phyloP scores from a whole-genome alignment of 2,888 invertebrate genomes.

The Halictus quadricinctus region DNA sequence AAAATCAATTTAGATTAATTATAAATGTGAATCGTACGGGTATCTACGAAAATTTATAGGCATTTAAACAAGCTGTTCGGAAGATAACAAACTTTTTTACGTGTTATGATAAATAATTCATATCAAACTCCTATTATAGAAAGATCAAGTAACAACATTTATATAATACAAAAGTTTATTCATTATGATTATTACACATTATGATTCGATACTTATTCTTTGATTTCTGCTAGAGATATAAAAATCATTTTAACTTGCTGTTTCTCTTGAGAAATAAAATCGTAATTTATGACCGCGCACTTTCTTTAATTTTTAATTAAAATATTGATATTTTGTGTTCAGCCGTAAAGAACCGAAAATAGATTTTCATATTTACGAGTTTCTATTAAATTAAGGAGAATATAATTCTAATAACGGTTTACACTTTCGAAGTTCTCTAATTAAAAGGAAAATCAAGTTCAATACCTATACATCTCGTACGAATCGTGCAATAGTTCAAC shows the following conservation, averaged over 20 bases:
- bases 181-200: too few relatives aligned
- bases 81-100: too few relatives aligned
- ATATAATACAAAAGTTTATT: too few relatives aligned
- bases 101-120: too few relatives aligned
- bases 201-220: too few relatives aligned
- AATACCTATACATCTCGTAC: neutral
- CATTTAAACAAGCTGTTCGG: too few relatives aligned
- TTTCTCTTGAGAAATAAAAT: neutral
- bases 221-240: too few relatives aligned
- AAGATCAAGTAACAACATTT: too few relatives aligned
- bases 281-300: neutral
- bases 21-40: neutral
- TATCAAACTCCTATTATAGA: too few relatives aligned
- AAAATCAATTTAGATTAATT: conserved; percentile 1
- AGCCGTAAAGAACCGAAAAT: neutral
- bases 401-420: neutral
- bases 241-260: too few relatives aligned
- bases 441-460: neutral
- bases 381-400: neutral
- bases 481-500: neutral
- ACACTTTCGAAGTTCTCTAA: neutral
- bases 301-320: neutral
- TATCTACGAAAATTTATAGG: too few relatives aligned
- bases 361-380: neutral
- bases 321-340: neutral